Base-by-base conservation (phyloP, 2,113 vertebrate species). In the Pundamilia nyererei region DNA sequence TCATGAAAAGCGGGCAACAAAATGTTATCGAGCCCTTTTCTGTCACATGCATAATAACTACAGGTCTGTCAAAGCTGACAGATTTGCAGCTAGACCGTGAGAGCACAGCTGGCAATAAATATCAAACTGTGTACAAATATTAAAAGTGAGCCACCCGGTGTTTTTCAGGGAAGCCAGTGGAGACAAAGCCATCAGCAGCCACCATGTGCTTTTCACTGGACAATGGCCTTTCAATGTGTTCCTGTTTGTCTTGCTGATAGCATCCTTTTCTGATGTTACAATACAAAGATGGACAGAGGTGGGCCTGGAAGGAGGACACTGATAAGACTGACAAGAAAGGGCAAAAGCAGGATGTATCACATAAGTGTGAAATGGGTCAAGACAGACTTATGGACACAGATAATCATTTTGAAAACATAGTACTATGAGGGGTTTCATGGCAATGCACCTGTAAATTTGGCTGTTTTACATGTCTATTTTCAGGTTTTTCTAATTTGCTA, bases 161-260 rank as follows among this genome's bases (percentile, higher is more conserved):
- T 58, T 84, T 21, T 72, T 89, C 33, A 75, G 56, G 65, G 60
- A 88, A 87, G 88, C 26, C 9, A 17, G 6, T 21, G 38, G 53
- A 89, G 38, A 94, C 89, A 93, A 89, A 93, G 87, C 77, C 91
- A 95, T 94, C 92, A 90, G 85, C 81, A 54, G 80, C 56, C 68
- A 84, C 38, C 92, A 92, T 94, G 89, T 92, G 91, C 60, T 94
- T 91, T 75, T 91, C 42, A 55, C 51, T 40, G 70, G 84, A 95
- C 94, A 96, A 95, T 91, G 65, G 87, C 82, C 82, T 90, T 89
- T 91, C 85, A 94, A 87, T 90, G 88, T 93, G 91, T 94, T 95
- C 94, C 93, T 95, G 94, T 93, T 93, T 92, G 89, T 80, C 62
- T 93, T 89, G 85, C 85, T 95, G 95, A 95, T 95, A 95, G 88